Evolutionary conservation across 2,113 vertebrate species (phyloP).

Genomic region (mouse (Mus musculus)): GRCm39 chr2:6497001-6497500

Average conservation of each 20-base stretch:
- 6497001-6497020: too few species aligned
- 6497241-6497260: neutral
- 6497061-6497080: neutral
- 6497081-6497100: neutral
- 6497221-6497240: too few species aligned
- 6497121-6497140: neutral
- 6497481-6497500: neutral
- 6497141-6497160: neutral
- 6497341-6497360: neutral
- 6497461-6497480: neutral
- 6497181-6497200: neutral
- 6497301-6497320: neutral
- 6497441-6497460: neutral
- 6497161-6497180: fast-evolving
- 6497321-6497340: neutral
- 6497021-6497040: too few species aligned
- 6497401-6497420: neutral
- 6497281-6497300: neutral
- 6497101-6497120: too few species aligned
- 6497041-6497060: too few species aligned
- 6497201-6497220: neutral
- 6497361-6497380: neutral
- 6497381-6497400: neutral
- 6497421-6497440: too few species aligned
- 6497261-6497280: neutral